Conservation (phyloP, 2,113 vertebrate species). For the Hoplias malabaricus region DNA sequence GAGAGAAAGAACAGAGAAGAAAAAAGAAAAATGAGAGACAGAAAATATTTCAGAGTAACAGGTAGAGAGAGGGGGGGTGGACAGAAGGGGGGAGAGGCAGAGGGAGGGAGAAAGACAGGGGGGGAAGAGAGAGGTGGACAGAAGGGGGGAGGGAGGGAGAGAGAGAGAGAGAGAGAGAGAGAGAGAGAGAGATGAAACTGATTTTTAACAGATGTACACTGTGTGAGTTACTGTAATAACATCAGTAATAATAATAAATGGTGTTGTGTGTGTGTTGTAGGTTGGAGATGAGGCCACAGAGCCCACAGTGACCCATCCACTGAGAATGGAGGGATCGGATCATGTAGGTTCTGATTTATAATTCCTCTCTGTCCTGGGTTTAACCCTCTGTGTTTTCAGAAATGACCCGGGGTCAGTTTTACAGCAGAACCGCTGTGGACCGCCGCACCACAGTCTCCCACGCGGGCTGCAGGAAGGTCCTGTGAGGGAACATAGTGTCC, state of each 20-base stretch:
- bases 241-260: background rate
- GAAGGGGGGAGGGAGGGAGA: background rate
- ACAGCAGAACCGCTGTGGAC: no score
- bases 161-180: background rate
- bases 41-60: no score
- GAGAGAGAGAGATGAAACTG: background rate
- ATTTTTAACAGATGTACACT: background rate
- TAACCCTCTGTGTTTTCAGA: no score
- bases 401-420: no score
- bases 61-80: no score
- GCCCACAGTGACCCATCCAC: background rate
- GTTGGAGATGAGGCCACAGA: background rate
- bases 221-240: no score
- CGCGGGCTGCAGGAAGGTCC: no score
- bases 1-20: no score
- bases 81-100: background rate
- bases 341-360: constrained; percentile 22
- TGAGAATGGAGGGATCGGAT: constrained; percentile 34
- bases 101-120: background rate
- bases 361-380: no score
- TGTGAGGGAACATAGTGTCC: no score
- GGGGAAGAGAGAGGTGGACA: background rate
- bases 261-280: background rate
- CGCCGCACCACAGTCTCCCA: no score
- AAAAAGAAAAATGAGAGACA: no score